A percentile compares a stretch with the other conserved stretches of the same genome.
These are phyloP conservation scores for Tenthredo notha DNA, from an alignment of 2,888 invertebrate species.

Conservation along the genomic window DNA sequence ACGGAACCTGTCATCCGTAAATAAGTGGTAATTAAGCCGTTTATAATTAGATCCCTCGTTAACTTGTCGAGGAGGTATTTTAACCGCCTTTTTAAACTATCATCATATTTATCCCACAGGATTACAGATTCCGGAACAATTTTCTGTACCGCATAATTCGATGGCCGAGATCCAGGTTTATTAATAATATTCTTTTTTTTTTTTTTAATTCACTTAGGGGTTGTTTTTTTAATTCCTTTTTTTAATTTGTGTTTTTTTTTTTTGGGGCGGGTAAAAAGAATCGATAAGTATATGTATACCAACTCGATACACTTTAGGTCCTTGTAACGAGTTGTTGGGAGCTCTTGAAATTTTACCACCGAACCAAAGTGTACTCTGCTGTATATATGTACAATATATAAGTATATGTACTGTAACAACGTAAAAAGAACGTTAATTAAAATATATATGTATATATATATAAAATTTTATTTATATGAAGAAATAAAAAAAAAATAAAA, in stretches of 20 bases:
- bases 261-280: background rate
- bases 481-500: no score
- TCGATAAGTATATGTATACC: background rate
- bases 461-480: no score
- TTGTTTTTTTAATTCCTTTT: background rate
- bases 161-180: background rate
- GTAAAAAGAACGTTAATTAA: slow-evolving; percentile 22
- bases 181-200: background rate
- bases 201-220: background rate
- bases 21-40: slow-evolving; percentile 41
- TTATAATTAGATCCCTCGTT: slow-evolving; percentile 20
- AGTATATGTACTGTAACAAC: background rate
- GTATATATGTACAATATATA: background rate
- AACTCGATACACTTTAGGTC: background rate
- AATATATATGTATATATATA: background rate
- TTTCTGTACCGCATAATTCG: background rate
- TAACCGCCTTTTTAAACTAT: background rate
- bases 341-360: background rate
- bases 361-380: background rate
- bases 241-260: background rate
- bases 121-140: background rate
- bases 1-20: slow-evolving; percentile 28
- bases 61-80: background rate
- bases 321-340: background rate
- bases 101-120: background rate